These are phyloP conservation scores for Apantesis nais DNA, from an alignment of 2,888 invertebrate genomes.

Conservation along the genomic window DNA sequence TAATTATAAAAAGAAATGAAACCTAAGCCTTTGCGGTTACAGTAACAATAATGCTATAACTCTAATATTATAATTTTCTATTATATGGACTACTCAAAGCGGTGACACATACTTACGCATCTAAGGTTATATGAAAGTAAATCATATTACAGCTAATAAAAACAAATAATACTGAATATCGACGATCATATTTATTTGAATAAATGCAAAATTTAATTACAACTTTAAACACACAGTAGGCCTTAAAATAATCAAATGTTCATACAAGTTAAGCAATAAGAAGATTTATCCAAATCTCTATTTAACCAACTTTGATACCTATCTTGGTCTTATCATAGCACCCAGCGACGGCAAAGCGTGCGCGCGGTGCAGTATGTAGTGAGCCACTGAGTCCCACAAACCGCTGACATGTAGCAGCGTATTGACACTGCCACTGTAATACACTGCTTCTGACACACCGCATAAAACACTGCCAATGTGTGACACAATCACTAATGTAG, in stretches of 20 bases:
- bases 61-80: slow-evolving; percentile 22
- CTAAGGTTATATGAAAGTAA: slow-evolving; percentile 28
- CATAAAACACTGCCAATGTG: slow-evolving; percentile 8
- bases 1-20: slow-evolving; percentile 26
- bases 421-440: neutral
- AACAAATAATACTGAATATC: slow-evolving; percentile 25
- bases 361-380: slow-evolving; percentile 21
- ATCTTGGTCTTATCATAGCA: slow-evolving; percentile 79
- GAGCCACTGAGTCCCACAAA: neutral
- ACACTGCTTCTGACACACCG: neutral
- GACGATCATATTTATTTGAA: slow-evolving; percentile 11
- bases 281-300: slow-evolving; percentile 37
- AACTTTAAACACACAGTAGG: slow-evolving; percentile 25
- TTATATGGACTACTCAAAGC: slow-evolving; percentile 45
- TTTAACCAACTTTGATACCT: slow-evolving; percentile 57
- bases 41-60: slow-evolving; percentile 32
- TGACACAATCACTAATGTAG: neutral
- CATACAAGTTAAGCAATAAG: slow-evolving; percentile 17
- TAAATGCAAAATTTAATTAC: slow-evolving; percentile 17
- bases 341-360: slow-evolving; percentile 58
- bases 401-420: neutral
- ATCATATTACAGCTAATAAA: slow-evolving; percentile 20
- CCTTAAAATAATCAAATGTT: slow-evolving; percentile 25
- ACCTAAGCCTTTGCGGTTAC: slow-evolving; percentile 40
- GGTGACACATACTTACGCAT: slow-evolving; percentile 35